Conservation (phyloP, 2,797 vertebrate genomes). For the Gastrophryne carolinensis region DNA sequence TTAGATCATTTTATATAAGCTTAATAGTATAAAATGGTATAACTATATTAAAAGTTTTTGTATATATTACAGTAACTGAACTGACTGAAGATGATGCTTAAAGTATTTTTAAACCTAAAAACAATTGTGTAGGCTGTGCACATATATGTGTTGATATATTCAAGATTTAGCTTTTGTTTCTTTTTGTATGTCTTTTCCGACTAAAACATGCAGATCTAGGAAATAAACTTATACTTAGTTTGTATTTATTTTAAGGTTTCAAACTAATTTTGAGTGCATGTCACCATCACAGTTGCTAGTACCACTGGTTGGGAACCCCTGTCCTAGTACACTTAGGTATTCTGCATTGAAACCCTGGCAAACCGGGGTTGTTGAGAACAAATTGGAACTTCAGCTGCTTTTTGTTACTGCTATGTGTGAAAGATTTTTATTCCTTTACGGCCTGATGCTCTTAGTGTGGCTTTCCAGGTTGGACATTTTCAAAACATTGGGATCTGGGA, state of each 20-base stretch:
- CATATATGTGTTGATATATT: conserved; percentile 13
- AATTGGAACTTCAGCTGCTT: too few species aligned
- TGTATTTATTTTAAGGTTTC: conserved; percentile 23
- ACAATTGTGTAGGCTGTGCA: background rate
- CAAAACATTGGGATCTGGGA: too few species aligned
- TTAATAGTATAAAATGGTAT: background rate
- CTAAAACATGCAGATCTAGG: background rate
- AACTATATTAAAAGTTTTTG: conserved; percentile 11
- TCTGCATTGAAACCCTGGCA: too few species aligned
- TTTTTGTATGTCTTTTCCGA: background rate
- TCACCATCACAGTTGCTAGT: too few species aligned
- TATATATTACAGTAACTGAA: background rate
- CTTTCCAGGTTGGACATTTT: too few species aligned
- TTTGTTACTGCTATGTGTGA: too few species aligned
- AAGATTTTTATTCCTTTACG: too few species aligned
- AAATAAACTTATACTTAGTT: background rate
- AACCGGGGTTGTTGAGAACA: too few species aligned
- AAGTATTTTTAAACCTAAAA: background rate
- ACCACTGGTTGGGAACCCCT: too few species aligned
- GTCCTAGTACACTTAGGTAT: too few species aligned
- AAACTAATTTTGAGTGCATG: background rate
- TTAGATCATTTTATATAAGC: conserved; percentile 4
- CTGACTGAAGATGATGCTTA: background rate
- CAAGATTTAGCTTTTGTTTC: background rate
- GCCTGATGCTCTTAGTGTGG: too few species aligned